phyloP scores from a whole-genome alignment of 2,113 vertebrate species.

The Calyptommatus sinebrachiatus region DNA sequence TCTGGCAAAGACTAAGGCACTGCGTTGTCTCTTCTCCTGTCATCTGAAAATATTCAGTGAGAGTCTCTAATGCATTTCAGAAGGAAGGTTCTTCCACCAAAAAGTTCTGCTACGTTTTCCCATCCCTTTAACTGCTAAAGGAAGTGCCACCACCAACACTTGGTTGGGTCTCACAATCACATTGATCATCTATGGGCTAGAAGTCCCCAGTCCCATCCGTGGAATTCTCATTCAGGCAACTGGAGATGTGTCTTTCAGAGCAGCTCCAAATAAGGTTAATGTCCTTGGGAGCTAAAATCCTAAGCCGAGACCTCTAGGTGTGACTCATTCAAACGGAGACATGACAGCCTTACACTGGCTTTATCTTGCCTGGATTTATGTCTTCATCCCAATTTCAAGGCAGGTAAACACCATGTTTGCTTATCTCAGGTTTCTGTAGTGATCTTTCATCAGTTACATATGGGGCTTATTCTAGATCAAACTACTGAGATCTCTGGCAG shows the following conservation, averaged over 20 bases:
- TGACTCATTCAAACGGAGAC: background rate
- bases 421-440: background rate
- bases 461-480: background rate
- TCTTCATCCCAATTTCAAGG: background rate
- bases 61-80: too few relatives aligned
- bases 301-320: background rate
- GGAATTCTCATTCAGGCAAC: background rate
- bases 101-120: too few relatives aligned
- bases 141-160: too few relatives aligned
- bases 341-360: background rate
- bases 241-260: background rate
- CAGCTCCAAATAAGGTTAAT: constrained; percentile 13
- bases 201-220: background rate
- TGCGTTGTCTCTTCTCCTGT: too few relatives aligned
- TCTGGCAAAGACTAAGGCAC: too few relatives aligned
- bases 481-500: background rate
- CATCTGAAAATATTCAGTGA: too few relatives aligned
- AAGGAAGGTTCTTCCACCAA: too few relatives aligned
- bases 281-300: background rate
- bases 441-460: constrained; percentile 3
- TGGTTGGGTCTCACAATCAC: background rate
- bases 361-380: constrained; percentile 4
- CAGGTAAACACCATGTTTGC: background rate
- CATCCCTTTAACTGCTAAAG: too few relatives aligned
- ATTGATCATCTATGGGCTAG: too few relatives aligned